Evolutionary conservation across 2,797 vertebrate species (phyloP).

Genomic region (Merluccius polli): DNA sequence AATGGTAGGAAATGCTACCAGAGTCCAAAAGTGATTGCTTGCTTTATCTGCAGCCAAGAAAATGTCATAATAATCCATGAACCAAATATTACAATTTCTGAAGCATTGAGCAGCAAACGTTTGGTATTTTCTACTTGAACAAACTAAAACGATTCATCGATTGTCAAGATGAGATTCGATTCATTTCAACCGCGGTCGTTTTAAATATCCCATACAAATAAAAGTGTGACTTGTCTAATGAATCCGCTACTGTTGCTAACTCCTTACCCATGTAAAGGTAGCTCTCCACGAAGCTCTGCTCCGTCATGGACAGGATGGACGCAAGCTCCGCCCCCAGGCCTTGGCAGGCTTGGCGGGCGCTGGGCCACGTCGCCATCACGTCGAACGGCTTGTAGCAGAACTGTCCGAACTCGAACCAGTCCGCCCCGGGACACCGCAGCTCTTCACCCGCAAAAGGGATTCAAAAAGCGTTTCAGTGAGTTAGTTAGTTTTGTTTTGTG

Average conservation of each 20-base stretch:
- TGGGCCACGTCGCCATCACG: slow-evolving; percentile 67
- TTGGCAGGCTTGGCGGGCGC: slow-evolving; percentile 57
- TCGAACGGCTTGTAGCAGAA: slow-evolving; percentile 76
- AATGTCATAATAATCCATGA: no score
- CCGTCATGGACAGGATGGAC: slow-evolving; percentile 69
- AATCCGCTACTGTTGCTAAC: background rate
- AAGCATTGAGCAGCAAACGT: no score
- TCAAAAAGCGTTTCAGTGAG: background rate
- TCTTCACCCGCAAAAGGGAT: slow-evolving; percentile 46
- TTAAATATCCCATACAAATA: no score
- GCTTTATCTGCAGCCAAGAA: no score
- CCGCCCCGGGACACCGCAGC: slow-evolving; percentile 68
- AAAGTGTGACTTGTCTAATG: no score
- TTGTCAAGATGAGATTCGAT: no score
- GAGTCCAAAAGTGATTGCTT: no score
- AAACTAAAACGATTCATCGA: no score
- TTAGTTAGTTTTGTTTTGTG: background rate
- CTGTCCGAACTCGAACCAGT: slow-evolving; percentile 78
- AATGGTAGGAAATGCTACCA: no score
- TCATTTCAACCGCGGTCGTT: no score
- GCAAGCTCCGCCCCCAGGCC: slow-evolving; percentile 67
- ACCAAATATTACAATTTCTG: no score
- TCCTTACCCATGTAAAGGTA: slow-evolving; percentile 73
- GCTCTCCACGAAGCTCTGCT: slow-evolving; percentile 79
- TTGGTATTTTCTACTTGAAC: no score